These are phyloP conservation scores for Molorchus minor DNA, from an alignment of 2,888 invertebrate genomes.

Conservation along the genomic window DNA sequence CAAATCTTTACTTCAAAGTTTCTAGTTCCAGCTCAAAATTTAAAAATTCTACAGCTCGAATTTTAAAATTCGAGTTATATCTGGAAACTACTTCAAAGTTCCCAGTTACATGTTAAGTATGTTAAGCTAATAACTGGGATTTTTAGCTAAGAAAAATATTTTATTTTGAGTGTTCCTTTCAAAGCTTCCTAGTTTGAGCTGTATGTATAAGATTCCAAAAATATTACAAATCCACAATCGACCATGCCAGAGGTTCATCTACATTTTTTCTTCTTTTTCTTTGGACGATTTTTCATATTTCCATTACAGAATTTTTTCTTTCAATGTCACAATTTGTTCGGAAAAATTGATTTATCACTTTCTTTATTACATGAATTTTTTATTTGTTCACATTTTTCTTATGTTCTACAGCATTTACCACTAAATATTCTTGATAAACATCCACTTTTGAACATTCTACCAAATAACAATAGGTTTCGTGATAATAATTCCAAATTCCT, in stretches of 20 bases:
- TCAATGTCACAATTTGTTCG: no score
- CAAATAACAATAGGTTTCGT: slow-evolving; percentile 63
- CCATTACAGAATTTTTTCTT: background rate
- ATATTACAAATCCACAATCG: slow-evolving; percentile 26
- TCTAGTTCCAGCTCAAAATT: no score
- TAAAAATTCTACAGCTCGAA: no score
- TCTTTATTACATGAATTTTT: background rate
- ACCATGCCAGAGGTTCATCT: slow-evolving; percentile 55
- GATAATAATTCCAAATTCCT: slow-evolving; percentile 73
- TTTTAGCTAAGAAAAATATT: no score
- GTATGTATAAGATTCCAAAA: background rate
- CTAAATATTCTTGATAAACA: slow-evolving; percentile 37
- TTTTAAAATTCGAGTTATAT: no score
- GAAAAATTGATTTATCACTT: no score
- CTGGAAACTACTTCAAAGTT: no score
- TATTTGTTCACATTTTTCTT: slow-evolving; percentile 15
- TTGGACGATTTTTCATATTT: slow-evolving; percentile 1
- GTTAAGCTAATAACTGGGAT: no score
- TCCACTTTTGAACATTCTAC: slow-evolving; percentile 41
- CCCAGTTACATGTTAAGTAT: no score
- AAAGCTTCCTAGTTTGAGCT: background rate
- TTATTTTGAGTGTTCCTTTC: no score
- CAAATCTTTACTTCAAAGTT: no score
- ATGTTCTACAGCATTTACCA: slow-evolving; percentile 37
- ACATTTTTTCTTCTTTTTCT: slow-evolving; percentile 51